Evolutionary conservation across 2,797 vertebrate genomes (phyloP).

Genomic region (Schizopygopsis malacanthus): DNA sequence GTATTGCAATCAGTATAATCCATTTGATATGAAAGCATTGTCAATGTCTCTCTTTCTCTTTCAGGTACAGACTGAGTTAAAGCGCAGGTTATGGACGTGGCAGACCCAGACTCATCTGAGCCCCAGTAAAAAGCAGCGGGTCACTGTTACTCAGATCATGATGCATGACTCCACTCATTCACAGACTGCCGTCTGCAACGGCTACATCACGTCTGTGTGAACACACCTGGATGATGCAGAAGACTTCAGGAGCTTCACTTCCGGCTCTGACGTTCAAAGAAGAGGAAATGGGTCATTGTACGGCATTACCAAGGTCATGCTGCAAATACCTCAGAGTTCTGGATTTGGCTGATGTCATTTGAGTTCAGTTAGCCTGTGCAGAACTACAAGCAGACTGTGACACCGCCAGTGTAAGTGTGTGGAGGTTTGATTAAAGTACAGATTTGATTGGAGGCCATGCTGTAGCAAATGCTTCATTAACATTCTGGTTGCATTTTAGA

Average conservation of each 20-base stretch:
- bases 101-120: conserved; percentile 77
- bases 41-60: neutral
- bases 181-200: conserved; percentile 64
- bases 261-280: neutral
- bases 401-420: neutral
- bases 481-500: neutral
- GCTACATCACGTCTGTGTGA: conserved; percentile 78
- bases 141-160: conserved; percentile 78
- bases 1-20: neutral
- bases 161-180: conserved; percentile 75
- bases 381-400: neutral
- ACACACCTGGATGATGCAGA: conserved; percentile 12
- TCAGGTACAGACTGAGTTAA: conserved; percentile 87
- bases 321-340: no score
- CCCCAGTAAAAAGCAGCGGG: conserved; percentile 73
- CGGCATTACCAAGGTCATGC: neutral
- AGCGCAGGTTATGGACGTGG: conserved; percentile 81
- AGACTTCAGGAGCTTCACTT: neutral
- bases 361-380: neutral
- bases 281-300: neutral
- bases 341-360: neutral
- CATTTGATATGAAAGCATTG: neutral
- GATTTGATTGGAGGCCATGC: neutral
- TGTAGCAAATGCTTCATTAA: neutral
- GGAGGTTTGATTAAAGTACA: neutral